Percentiles rank a stretch among this genome's conserved stretches.
These are phyloP conservation scores for Dicrostonyx torquatus DNA, from an alignment of 2,797 vertebrate genomes.

Conservation along the genomic window DNA sequence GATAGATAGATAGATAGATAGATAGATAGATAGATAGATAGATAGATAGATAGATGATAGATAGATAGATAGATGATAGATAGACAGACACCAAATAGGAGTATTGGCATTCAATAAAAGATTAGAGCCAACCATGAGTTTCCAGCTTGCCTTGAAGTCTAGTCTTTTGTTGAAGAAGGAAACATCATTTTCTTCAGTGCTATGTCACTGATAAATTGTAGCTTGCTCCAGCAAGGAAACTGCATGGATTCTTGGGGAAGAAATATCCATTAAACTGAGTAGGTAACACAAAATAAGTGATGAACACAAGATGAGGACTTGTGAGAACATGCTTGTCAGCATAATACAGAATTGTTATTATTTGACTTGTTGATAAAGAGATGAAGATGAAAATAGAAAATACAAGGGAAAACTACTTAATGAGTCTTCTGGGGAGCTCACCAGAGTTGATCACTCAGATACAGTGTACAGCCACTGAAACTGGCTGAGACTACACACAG, in stretches of 20 bases:
- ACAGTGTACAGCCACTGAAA: neutral
- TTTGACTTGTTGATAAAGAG: neutral
- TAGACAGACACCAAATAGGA: neutral
- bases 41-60: too few relatives aligned
- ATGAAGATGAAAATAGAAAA: neutral
- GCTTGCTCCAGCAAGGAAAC: neutral
- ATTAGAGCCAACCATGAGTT: neutral
- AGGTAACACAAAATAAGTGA: neutral
- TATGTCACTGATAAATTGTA: neutral
- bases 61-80: too few relatives aligned
- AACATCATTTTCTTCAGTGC: neutral
- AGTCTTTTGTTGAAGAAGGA: neutral
- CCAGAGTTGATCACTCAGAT: neutral
- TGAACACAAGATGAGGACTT: neutral
- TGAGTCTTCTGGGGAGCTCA: neutral
- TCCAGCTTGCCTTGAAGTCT: neutral
- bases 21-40: too few relatives aligned
- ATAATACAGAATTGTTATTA: neutral
- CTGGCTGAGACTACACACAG: neutral
- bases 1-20: too few relatives aligned
- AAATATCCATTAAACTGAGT: neutral
- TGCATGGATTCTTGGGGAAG: neutral
- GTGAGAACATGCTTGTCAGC: neutral
- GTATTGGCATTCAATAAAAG: neutral
- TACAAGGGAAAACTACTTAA: neutral